Evolutionary conservation across 2,797 vertebrate species (phyloP), one percentile per base, ranked within the genome.

Genomic region (Caiman crocodilus): DNA sequence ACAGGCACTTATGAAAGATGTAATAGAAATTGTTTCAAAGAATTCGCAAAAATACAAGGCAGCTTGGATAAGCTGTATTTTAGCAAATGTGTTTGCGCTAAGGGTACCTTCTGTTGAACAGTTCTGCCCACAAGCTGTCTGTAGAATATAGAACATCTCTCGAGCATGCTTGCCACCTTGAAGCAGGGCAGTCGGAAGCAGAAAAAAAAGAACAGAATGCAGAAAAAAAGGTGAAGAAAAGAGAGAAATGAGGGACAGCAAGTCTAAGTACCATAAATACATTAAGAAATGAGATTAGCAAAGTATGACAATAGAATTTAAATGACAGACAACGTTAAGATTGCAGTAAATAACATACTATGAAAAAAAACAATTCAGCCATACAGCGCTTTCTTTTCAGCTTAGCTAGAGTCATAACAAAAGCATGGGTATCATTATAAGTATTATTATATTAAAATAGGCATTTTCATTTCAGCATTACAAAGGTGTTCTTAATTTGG

Each of bases 41-140:
- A 97, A 92, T 90, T 96, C 85, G 94, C 91, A 90, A 94, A 95
- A 96, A 95, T 90, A 91, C 94, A 95, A 96, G 95, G 96, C 97
- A 98, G 97, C 97, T 97, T 97, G 97, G 95, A 98, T 97, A 98
- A 50, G 97, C 94, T 96, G 97, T 97, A 98, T 96, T 96, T 98
- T 98, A 97, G 97, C 97, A 98, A 98, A 98, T 98, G 97, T 98
- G 97, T 98, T 98, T 97, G 97, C 98, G 98, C 97, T 97, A 97
- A 97, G 98, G 98, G 99, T 99, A 99, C 99, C 99, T 99, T 99
- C 99, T 98, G 99, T 98, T 98, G 99, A 99, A 98, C 99, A 99
- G 99, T 99, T 99, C 98, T 99, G 99, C 99, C 98, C 98, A 99
- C 99, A 99, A 99, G 99, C 98, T 98, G 98, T 99, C 98, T 99